Evolutionary conservation across 2,888 invertebrate genomes (phyloP), one percentile per base, ranked within the genome.

Genomic region (Pachycephus smyrnensis): DNA sequence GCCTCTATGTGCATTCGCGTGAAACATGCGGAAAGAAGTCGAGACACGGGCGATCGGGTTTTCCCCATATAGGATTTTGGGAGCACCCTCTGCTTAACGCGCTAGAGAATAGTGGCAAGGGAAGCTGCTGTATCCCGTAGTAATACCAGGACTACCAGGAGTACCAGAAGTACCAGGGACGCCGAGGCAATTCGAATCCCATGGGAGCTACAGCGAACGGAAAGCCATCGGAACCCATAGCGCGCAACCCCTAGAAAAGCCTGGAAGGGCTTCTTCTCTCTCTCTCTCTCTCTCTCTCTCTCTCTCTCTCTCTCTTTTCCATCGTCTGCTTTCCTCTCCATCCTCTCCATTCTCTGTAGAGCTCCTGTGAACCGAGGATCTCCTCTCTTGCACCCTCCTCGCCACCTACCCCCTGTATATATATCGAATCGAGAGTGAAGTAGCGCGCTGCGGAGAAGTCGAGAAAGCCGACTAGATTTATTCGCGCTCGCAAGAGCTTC

Each of bases 391-490:
- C 40, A 4, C 23, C 23, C 40, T 6, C 40, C 40, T 73, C 73
- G 33, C n/a, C 33, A 33, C 32, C 33, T n/a, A 73, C 73, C 76
- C 55, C 69, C 71, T 76, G 76, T 36, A 69, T 73, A 32, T 32
- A 75, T 69, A 77, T 77, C 77, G 73, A 77, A 35, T 55, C 68
- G 55, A 73, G 73, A 31, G 74, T 73, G 68, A 32, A 68, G 35
- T 30, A 76, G 73, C n/a, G 71, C 69, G 9, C 55, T 23, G 76
- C 76, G 74, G 80, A 80, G 81, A 80, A 82, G 79, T 82, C 78
- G 82, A 80, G 79, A 78, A 80, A 82, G 79, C 81, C 79, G 75
- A 79, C 81, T 83, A 87, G 86, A 88, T 88, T 88, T 87, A 88
- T 88, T 84, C 84, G 78, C 76, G 69, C 75, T 35, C 69, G 73